Base-by-base conservation (phyloP, 2,113 vertebrate genomes). In the Malaclemys terrapin region DNA sequence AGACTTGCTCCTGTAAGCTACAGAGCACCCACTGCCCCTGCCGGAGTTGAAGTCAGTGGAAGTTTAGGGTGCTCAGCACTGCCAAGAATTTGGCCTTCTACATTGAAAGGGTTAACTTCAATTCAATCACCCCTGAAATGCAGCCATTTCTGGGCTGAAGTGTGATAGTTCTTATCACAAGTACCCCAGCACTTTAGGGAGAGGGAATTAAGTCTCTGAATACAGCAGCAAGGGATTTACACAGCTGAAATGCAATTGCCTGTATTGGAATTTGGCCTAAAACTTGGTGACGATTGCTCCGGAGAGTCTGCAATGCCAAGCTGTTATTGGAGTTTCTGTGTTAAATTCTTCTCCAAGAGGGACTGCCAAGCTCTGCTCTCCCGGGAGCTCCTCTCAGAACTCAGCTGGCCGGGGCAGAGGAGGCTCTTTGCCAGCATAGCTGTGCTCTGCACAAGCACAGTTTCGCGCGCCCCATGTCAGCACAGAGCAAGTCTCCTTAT, bases 151-250 rank as follows among this genome's bases (percentile, higher is more conserved):
- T 92, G 86, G 90, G 94, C 94, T 94, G 80, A 82, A 90, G 79
- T 10, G 3, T 90, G 94, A 95, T 91, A 95, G 93, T 81, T 35
- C 7, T 88, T 94, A 94, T 95, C 82, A 72, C 89, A 93, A 84
- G 82, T 56, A 93, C 0, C 0, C 0, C 0, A 88, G 65, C 35
- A 3, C 84, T 75, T 79, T 75, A 89, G 89, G 75, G 82, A 52
- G 22, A 38, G 86, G 90, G 91, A 49, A 78, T 81, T 80, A 76
- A 95, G 86, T 11, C 25, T 12, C 91, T 94, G 91, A 96, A 97
- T 94, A 94, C 88, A 91, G 85, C 94, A 84, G 91, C 90, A 90
- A n/a, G 69, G 88, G 78, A 93, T 88, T 91, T 2, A 0, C 65
- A 45, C 27, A 50, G 90, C 87, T 1, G 0, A 84, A 93, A 52